phyloP scores from a whole-genome alignment of 2,888 invertebrate genomes.

The Choristoneura rosaceana region DNA sequence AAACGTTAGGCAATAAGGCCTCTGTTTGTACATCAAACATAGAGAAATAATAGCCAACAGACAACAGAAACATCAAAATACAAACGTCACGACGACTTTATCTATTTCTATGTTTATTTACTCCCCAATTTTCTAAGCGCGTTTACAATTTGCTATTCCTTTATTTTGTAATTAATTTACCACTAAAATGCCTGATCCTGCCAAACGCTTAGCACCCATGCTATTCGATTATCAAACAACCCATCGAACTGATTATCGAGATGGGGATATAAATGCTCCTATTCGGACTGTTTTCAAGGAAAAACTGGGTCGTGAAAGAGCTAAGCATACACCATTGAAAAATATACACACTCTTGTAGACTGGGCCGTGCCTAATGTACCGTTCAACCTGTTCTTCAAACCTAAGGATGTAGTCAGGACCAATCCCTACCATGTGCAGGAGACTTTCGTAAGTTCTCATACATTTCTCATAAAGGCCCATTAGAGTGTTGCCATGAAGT shows the following conservation, averaged over 20 bases:
- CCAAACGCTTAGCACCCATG: conserved; percentile 51
- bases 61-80: no score
- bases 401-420: conserved; percentile 54
- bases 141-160: not conserved
- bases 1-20: no score
- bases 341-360: conserved; percentile 59
- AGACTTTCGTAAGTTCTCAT: conserved; percentile 55
- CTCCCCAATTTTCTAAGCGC: not conserved
- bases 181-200: conserved; percentile 36
- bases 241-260: conserved; percentile 53
- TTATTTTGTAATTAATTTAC: conserved; percentile 22
- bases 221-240: conserved; percentile 61
- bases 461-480: conserved; percentile 45
- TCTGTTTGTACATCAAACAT: not conserved
- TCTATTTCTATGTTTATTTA: not conserved
- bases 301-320: conserved; percentile 44
- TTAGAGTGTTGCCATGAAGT: no score
- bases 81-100: not conserved
- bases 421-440: conserved; percentile 56
- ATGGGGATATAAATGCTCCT: conserved; percentile 46
- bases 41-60: not conserved
- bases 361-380: conserved; percentile 53
- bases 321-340: conserved; percentile 51
- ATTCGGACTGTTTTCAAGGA: conserved; percentile 50
- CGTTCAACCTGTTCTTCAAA: conserved; percentile 58